Conservation (phyloP, 2,113 vertebrate species). For the Oplegnathus fasciatus region DNA sequence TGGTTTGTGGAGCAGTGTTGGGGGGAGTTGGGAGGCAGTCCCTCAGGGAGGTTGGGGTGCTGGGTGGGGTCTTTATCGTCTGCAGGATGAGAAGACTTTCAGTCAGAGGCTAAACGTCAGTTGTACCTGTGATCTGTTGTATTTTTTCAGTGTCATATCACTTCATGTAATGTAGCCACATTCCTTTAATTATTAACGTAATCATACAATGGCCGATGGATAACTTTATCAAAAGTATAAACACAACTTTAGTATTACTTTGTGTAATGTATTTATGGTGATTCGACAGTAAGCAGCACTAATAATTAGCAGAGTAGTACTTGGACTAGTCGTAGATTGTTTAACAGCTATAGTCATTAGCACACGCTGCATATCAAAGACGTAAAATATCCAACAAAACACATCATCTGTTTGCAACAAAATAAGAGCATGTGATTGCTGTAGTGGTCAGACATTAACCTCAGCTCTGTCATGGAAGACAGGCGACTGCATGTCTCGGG, state of each 20-base stretch:
- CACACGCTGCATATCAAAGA: background rate
- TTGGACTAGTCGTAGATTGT: no score
- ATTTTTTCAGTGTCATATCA: background rate
- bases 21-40: conserved; percentile 73
- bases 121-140: no score
- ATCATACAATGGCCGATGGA: background rate
- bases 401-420: background rate
- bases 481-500: conserved; percentile 93
- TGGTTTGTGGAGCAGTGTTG: conserved; percentile 86
- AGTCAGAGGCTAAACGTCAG: background rate
- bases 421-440: background rate
- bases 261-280: background rate
- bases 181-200: background rate
- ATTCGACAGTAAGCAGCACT: background rate
- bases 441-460: conserved; percentile 71
- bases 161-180: background rate
- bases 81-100: no score
- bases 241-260: background rate
- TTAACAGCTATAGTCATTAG: no score
- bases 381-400: background rate
- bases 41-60: conserved; percentile 83
- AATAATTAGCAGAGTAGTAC: background rate
- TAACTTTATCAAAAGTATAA: background rate
- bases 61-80: conserved; percentile 74
- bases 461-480: conserved; percentile 89